Conservation (phyloP, 2,888 invertebrate genomes). For the Campoletis raptor region DNA sequence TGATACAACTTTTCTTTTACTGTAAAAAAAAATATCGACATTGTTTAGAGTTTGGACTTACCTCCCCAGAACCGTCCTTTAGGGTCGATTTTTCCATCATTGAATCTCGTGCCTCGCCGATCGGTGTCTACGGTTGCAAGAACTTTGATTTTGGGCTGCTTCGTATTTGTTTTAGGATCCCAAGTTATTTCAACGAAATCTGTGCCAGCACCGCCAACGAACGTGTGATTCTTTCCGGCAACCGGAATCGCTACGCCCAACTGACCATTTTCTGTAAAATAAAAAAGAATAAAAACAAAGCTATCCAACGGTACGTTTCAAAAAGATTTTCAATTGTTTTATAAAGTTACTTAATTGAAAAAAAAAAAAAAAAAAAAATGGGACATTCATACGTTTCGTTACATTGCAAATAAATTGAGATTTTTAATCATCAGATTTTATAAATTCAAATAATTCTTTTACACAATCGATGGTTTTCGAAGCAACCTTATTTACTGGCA, state of each 20-base stretch:
- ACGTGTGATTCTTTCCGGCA: conserved; percentile 79
- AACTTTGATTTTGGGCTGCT: conserved; percentile 69
- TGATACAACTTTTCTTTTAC: neutral
- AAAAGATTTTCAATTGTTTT: neutral
- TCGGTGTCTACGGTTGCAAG: conserved; percentile 85
- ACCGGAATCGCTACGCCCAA: conserved; percentile 84
- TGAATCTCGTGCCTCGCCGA: conserved; percentile 86
- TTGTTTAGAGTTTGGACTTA: conserved; percentile 80
- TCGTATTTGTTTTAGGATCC: conserved; percentile 81
- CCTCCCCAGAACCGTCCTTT: conserved; percentile 89
- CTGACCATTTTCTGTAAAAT: conserved; percentile 63
- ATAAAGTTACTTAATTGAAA: too few relatives aligned
- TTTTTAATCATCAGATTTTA: neutral
- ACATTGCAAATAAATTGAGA: too few relatives aligned
- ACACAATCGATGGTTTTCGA: neutral
- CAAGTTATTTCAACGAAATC: conserved; percentile 85
- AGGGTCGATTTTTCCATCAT: conserved; percentile 90
- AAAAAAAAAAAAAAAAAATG: neutral
- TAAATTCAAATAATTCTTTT: neutral
- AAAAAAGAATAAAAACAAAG: neutral
- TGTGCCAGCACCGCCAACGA: conserved; percentile 83
- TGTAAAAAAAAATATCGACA: conserved; percentile 79
- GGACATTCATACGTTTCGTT: neutral
- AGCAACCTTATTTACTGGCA: neutral
- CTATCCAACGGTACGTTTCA: neutral